Base-by-base conservation (phyloP, 30 jellyfish, hydroid and myxozoan species). In the Rhopilema esculentum region DNA sequence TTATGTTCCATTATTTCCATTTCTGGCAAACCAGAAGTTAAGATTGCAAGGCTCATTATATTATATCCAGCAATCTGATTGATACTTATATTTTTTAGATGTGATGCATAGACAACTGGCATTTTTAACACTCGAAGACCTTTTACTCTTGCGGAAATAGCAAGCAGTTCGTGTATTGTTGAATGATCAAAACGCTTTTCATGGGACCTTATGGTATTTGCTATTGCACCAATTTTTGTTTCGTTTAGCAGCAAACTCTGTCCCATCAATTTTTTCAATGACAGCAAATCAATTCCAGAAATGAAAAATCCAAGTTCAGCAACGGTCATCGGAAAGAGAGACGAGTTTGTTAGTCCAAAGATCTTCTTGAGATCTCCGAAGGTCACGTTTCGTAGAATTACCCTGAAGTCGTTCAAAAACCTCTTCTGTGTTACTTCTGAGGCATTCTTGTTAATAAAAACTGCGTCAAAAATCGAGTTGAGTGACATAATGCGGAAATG, bases 31-130 rank as follows among this genome's bases (percentile, higher is more conserved):
- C 92, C 91, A 0, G 84, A 68, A 24, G 52, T 24, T 18, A 9
- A 4, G 8, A 32, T 25, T 1, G 91, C 91, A 0, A 81, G 91
- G n/a, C 27, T 27, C 48, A 65, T 31, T 31, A 81, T n/a, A 8
- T 40, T 20, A 4, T 33, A 15, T 1, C 69, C 49, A 16, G 72
- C 19, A 0, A 81, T 0, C 49, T 81, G 75, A 8, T 73, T 1
- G 19, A 81, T 81, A 25, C 62, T 25, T 4, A 81, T 67, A 21
- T 75, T 75, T 67, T 81, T 30, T 26, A 1, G 48, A 27, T 52
- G 68, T 17, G 83, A 82, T 24, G 91, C 50, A 16, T 25, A 21
- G 26, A 51, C 91, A 22, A 81, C 49, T 32, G 91, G 91, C n/a
- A n/a, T n/a, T n/a, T n/a, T n/a, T n/a, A n/a, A n/a, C n/a, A n/a